These are phyloP conservation scores for Sterna hirundo DNA, from an alignment of 2,113 vertebrate genomes.

Conservation along the genomic window DNA sequence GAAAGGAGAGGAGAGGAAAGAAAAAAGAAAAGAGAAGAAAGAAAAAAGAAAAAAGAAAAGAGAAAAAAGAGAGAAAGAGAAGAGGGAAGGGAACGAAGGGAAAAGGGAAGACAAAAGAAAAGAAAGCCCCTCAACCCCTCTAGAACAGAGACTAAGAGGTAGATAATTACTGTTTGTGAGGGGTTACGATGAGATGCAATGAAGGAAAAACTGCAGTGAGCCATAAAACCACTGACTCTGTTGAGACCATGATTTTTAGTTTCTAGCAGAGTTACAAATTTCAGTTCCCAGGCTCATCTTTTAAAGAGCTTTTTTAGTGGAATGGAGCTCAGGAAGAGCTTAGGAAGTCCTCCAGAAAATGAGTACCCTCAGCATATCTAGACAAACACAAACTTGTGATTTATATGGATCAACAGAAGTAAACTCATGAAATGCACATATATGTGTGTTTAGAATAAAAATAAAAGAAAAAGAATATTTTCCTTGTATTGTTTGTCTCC, in stretches of 20 bases:
- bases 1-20: too few relatives aligned
- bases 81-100: background rate
- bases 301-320: background rate
- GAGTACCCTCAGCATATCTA: background rate
- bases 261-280: background rate
- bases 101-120: too few relatives aligned
- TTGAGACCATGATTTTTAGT: background rate
- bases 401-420: background rate
- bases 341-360: background rate
- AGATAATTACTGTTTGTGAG: background rate
- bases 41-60: too few relatives aligned
- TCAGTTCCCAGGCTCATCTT: background rate
- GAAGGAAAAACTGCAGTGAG: background rate
- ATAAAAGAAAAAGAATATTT: background rate
- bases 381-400: background rate
- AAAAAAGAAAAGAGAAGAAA: too few relatives aligned
- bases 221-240: background rate
- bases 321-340: background rate
- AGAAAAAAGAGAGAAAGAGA: background rate
- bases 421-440: background rate
- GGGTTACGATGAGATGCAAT: background rate
- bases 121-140: background rate
- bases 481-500: background rate
- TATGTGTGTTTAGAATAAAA: background rate
- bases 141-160: background rate